Conservation (phyloP, 2,888 invertebrate species). For the Oxyteleia sp. region DNA sequence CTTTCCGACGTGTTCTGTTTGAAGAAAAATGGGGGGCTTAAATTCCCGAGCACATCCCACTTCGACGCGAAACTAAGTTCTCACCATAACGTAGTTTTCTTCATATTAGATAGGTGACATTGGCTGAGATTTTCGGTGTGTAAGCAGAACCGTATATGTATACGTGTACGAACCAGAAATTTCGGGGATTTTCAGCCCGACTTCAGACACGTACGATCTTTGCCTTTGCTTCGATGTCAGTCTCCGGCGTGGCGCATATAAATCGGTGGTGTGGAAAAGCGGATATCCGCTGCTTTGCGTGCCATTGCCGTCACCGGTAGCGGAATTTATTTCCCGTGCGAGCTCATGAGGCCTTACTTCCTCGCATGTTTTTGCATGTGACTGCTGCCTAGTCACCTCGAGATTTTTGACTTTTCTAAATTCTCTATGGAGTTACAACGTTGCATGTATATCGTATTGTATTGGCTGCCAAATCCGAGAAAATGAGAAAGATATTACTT, state of each 20-base stretch:
- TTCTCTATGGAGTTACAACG: conserved; percentile 62
- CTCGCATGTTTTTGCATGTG: conserved; percentile 32
- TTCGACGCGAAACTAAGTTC: conserved; percentile 71
- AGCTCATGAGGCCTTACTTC: conserved; percentile 69
- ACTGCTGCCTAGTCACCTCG: conserved; percentile 53
- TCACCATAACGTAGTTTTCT: conserved; percentile 68
- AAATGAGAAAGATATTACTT: conserved; percentile 54
- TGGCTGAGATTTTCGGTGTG: conserved; percentile 60
- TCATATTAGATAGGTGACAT: conserved; percentile 65
- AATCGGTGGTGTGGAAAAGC: conserved; percentile 82
- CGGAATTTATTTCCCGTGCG: conserved; percentile 77
- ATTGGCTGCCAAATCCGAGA: conserved; percentile 42
- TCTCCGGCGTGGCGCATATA: conserved; percentile 77
- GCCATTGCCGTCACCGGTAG: conserved; percentile 70
- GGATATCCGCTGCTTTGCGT: conserved; percentile 81
- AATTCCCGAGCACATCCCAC: conserved; percentile 69
- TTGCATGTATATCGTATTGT: conserved; percentile 47
- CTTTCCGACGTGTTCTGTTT: conserved; percentile 65
- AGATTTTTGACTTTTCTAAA: conserved; percentile 72
- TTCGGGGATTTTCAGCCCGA: conserved; percentile 66
- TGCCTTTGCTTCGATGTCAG: conserved; percentile 58
- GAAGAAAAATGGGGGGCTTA: conserved; percentile 71
- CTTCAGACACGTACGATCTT: conserved; percentile 72
- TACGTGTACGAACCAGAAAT: conserved; percentile 53
- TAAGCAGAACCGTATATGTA: conserved; percentile 41